Evolutionary conservation across 2,888 invertebrate genomes (phyloP), one percentile per base, ranked within the genome.

Genomic region (Carcina quercana): DNA sequence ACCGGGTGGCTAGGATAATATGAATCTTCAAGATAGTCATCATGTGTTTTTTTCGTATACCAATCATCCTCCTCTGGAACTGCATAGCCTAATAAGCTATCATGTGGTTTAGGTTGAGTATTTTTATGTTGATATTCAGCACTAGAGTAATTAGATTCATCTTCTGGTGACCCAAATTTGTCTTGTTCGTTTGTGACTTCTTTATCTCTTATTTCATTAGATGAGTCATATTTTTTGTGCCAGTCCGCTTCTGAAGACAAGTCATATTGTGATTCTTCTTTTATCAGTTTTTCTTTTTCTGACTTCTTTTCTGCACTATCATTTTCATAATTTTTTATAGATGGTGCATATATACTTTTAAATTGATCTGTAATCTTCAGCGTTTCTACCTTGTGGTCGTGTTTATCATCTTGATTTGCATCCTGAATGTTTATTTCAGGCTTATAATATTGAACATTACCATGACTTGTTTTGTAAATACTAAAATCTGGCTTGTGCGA

Each of bases 401-500:
- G n/a, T n/a, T n/a, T n/a, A n/a, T n/a, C n/a, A n/a, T n/a, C n/a
- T n/a, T n/a, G n/a, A n/a, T n/a, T n/a, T n/a, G n/a, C n/a, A n/a
- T n/a, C n/a, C n/a, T n/a, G 30, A 35, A 7, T 19, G 32, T 39
- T 15, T 44, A n/a, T 34, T 20, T 35, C 31, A 15, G 53, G 50
- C 25, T 29, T 40, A 32, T 47, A 47, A 31, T 49, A 53, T 37
- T 54, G 40, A 26, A 46, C 52, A 30, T 60, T 54, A 29, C 60
- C 51, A 8, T 41, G 44, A 25, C 51, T 50, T 5, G 45, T 38
- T 46, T 54, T 58, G 30, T 53, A 58, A 19, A 43, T 33, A 27
- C 44, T 47, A 5, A 59, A 37, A 41, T 52, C 47, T 28, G 56
- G 58, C 19, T 37, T 48, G 14, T 59, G 48, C 6, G 55, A 57